Percentiles rank a stretch among this genome's conserved stretches.
Evolutionary conservation across 2,113 vertebrate genomes (phyloP).

Genomic region (Eupsittula cactorum): DNA sequence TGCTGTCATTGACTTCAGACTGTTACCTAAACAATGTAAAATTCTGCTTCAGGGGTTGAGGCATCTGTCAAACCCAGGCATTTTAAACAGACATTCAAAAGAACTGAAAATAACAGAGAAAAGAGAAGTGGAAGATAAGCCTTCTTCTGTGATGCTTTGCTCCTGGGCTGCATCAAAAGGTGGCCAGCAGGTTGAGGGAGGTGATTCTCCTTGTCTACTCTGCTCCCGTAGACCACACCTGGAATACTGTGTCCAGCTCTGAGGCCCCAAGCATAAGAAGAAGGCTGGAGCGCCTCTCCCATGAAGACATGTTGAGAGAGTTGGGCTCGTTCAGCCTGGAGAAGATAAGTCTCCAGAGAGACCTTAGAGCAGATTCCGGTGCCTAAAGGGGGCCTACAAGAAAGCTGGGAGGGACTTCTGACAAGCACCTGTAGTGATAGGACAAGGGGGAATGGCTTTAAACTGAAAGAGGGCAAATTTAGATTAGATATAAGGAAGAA

Average conservation of each 20-base stretch:
- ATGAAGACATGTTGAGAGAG: background rate
- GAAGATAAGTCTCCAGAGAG: background rate
- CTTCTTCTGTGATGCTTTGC: background rate
- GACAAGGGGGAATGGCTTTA: background rate
- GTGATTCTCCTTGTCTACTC: background rate
- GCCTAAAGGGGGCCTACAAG: background rate
- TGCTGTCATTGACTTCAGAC: constrained; percentile 8
- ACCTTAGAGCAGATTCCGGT: background rate
- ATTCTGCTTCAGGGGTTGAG: background rate
- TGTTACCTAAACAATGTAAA: constrained; percentile 25
- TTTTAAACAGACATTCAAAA: background rate
- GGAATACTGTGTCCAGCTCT: background rate
- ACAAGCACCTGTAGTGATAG: background rate
- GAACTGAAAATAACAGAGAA: background rate
- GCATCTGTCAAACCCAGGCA: background rate
- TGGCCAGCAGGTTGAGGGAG: background rate
- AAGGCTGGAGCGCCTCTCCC: background rate
- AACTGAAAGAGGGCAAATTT: background rate
- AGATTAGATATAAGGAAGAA: background rate
- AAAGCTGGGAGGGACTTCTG: background rate
- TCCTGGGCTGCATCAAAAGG: background rate
- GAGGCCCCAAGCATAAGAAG: background rate
- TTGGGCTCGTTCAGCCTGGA: background rate
- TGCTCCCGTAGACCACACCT: background rate
- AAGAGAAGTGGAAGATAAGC: background rate